phyloP scores from a whole-genome alignment of 2,113 vertebrate genomes.

The Pelodiscus sinensis region DNA sequence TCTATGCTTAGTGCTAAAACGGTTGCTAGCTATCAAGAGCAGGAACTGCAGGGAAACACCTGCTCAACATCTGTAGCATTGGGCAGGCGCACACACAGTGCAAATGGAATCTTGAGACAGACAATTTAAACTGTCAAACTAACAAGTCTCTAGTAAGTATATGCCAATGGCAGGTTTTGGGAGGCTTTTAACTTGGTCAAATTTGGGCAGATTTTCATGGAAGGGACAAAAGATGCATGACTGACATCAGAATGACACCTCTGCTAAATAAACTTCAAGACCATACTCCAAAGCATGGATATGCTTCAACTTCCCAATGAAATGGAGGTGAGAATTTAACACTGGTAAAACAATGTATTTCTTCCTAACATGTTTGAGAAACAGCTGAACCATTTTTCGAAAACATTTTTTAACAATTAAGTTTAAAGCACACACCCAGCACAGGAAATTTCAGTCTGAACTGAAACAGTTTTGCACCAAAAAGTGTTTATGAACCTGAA shows the following conservation, averaged over 20 bases:
- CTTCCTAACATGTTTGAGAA: neutral
- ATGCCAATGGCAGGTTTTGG: neutral
- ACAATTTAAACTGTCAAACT: neutral
- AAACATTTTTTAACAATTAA: neutral
- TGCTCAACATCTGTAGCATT: constrained; percentile 5
- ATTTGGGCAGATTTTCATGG: neutral
- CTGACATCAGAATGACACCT: neutral
- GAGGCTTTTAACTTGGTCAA: neutral
- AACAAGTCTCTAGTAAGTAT: neutral
- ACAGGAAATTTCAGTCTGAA: neutral
- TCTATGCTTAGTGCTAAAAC: neutral
- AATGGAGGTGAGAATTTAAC: neutral
- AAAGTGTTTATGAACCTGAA: neutral
- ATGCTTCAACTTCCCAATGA: neutral
- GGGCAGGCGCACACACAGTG: neutral
- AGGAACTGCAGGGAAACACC: constrained; percentile 25
- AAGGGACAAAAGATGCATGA: neutral
- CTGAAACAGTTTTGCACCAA: neutral
- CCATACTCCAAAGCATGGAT: neutral
- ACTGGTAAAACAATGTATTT: neutral
- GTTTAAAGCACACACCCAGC: neutral
- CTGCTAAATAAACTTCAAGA: neutral
- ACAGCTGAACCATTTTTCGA: neutral
- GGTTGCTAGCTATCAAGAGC: constrained; percentile 38
- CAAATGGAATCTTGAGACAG: neutral